Base-by-base conservation (phyloP, 2,113 vertebrate species). In the Porphyrio hochstetteri region DNA sequence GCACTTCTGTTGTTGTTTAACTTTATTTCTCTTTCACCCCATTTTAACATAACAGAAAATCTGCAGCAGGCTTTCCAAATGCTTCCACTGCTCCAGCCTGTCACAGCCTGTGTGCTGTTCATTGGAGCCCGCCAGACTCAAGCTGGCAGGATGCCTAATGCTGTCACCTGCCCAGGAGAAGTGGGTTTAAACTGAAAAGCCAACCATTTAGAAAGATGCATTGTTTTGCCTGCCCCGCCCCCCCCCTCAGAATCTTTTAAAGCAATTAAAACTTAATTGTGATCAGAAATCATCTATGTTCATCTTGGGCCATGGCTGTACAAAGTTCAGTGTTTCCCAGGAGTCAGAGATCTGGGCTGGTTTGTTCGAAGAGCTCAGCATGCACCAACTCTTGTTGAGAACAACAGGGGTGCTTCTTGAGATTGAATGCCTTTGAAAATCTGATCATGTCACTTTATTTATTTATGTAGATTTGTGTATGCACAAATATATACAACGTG, bases 401-500 rank as follows among this genome's bases (percentile, higher is more conserved):
- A 5, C 95, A 76, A 50, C 4, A 0, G 55, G 83, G 29, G 6
- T 71, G 65, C 90, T 94, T 25, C 83, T 81, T 0, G 0, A 70
- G 79, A 61, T 12, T 72, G 87, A 82, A 68, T 71, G 90, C 86
- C 71, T 94, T 94, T 96, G 92, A 89, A 91, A 96, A 72, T 72
- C 82, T 83, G 76, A 90, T 94, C 64, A 6, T 95, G 95, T 92
- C 82, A 83, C 83, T 96, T 96, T 68, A 92, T 94, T 95, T 97
- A 88, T 96, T 97, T 94, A 94, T 96, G 94, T 82, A 95, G 93
- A 96, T 97, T 91, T 95, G 82, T 90, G 67, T 82, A 59, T 87
- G 89, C 84, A 90, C 74, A 69, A 72, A 82, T 94, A 77, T 55
- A 82, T 72, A 82, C 84, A 90, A 33, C 67, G 21, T 89, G 67